Percentiles rank a stretch among this genome's conserved stretches.
phyloP scores from a whole-genome alignment of 2,888 invertebrate species.

The Drosophila fungiperda region DNA sequence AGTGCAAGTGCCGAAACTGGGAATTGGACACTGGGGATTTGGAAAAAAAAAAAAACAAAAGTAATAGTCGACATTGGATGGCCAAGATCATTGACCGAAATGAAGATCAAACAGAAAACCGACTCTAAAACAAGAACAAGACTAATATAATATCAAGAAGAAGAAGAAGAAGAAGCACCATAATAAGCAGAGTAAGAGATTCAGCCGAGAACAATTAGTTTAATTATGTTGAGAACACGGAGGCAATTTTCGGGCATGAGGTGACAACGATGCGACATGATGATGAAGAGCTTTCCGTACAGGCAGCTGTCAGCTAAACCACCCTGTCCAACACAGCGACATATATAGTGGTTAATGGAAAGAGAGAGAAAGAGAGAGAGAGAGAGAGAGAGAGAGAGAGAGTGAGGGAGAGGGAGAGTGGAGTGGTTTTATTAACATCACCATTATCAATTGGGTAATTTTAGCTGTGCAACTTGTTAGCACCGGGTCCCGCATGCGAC shows the following conservation, averaged over 20 bases:
- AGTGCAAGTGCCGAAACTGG: slow-evolving; percentile 76
- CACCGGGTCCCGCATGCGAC: slow-evolving; percentile 70
- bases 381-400: neutral
- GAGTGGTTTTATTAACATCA: slow-evolving; percentile 9
- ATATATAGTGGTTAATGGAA: neutral
- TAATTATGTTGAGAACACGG: slow-evolving; percentile 69
- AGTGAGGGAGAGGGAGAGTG: neutral
- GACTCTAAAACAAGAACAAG: slow-evolving; percentile 3
- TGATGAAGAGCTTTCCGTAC: slow-evolving; percentile 57
- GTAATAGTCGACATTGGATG: neutral
- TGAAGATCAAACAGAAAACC: slow-evolving; percentile 66
- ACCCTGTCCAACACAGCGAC: neutral
- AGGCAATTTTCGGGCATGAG: slow-evolving; percentile 70
- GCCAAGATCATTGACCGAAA: slow-evolving; percentile 74
- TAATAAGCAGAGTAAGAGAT: slow-evolving; percentile 37
- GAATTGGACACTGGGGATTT: slow-evolving; percentile 75
- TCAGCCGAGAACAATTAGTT: slow-evolving; percentile 68
- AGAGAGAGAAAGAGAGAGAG: neutral
- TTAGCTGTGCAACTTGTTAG: slow-evolving; percentile 77
- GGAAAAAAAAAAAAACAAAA: neutral
- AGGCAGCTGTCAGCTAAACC: slow-evolving; percentile 32
- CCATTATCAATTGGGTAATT: slow-evolving; percentile 78
- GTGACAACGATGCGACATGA: slow-evolving; percentile 80
- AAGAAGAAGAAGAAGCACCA: neutral
- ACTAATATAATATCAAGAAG: neutral